These are phyloP conservation scores for Galeopsomyia nigrocyanea DNA, from an alignment of 2,888 invertebrate species.

Conservation along the genomic window DNA sequence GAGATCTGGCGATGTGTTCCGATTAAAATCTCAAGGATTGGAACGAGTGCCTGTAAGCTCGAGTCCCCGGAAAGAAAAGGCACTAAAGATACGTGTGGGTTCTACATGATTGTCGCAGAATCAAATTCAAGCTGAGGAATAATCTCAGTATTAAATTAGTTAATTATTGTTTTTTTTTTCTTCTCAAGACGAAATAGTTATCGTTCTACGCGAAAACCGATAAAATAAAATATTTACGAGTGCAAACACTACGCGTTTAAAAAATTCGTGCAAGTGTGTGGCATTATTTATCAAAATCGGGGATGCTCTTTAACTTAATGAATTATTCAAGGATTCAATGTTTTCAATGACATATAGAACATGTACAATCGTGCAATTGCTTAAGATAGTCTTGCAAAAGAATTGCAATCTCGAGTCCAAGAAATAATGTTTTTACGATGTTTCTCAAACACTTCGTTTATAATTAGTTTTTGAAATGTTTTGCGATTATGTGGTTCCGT, in stretches of 20 bases:
- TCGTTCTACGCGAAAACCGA: slow-evolving; percentile 3
- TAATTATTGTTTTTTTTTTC: slow-evolving; percentile 42
- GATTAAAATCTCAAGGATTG: slow-evolving; percentile 3
- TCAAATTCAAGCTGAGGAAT: slow-evolving; percentile 36
- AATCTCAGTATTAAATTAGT: slow-evolving; percentile 42
- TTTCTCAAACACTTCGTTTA: slow-evolving; percentile 14
- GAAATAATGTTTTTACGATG: slow-evolving; percentile 15
- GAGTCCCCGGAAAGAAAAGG: slow-evolving; percentile 78
- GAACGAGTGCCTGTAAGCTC: slow-evolving; percentile 59
- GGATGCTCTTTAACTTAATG: slow-evolving; percentile 26
- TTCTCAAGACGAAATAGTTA: slow-evolving; percentile 27
- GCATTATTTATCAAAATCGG: slow-evolving; percentile 25
- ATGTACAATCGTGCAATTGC: slow-evolving; percentile 13
- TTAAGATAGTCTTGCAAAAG: slow-evolving; percentile 19
- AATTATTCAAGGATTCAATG: background rate
- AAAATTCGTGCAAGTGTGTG: slow-evolving; percentile 23
- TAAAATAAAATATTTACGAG: background rate
- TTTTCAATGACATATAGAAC: slow-evolving; percentile 38
- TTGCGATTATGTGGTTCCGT: background rate
- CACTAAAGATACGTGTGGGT: slow-evolving; percentile 81
- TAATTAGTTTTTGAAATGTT: slow-evolving; percentile 18
- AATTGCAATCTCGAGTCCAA: slow-evolving; percentile 9
- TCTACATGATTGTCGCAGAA: slow-evolving; percentile 61
- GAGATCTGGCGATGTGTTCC: slow-evolving; percentile 67
- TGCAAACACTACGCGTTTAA: slow-evolving; percentile 8